These are phyloP conservation scores for Turnix velox DNA, from an alignment of 2,113 vertebrate species.

Conservation along the genomic window DNA sequence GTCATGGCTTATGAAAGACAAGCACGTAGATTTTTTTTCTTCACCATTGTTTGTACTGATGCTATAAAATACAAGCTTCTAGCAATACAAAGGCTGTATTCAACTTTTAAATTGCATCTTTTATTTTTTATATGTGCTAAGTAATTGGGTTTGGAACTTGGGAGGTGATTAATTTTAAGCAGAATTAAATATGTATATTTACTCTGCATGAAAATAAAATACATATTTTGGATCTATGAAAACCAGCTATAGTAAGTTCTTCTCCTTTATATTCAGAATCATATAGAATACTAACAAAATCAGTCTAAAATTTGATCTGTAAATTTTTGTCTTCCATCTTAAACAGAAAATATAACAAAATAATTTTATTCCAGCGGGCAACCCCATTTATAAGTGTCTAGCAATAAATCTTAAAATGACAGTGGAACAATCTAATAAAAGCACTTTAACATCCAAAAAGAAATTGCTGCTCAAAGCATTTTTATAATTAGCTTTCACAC, in stretches of 20 bases:
- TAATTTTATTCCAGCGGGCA: not conserved
- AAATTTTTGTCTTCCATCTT: not conserved
- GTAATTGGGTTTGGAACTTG: not conserved
- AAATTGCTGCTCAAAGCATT: slow-evolving; percentile 75
- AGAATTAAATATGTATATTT: not conserved
- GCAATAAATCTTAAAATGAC: slow-evolving; percentile 68
- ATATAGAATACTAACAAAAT: not conserved
- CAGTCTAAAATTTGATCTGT: not conserved
- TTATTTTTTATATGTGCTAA: not conserved
- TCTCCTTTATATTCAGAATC: not conserved
- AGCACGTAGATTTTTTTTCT: not conserved
- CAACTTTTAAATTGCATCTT: not conserved
- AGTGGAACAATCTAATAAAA: slow-evolving; percentile 77
- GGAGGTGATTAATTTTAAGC: not conserved
- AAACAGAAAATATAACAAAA: not conserved
- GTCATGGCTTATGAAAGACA: not conserved
- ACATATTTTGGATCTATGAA: not conserved
- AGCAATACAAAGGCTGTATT: not conserved
- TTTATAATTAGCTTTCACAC: slow-evolving; percentile 75
- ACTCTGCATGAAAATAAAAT: not conserved
- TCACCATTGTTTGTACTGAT: not conserved
- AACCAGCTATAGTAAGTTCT: not conserved
- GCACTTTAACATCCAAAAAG: slow-evolving; percentile 70
- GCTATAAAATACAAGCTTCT: not conserved
- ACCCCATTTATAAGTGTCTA: slow-evolving; percentile 55